Base-by-base conservation (phyloP, 1,140 invertebrate species). In the Zelostemma sp. region DNA sequence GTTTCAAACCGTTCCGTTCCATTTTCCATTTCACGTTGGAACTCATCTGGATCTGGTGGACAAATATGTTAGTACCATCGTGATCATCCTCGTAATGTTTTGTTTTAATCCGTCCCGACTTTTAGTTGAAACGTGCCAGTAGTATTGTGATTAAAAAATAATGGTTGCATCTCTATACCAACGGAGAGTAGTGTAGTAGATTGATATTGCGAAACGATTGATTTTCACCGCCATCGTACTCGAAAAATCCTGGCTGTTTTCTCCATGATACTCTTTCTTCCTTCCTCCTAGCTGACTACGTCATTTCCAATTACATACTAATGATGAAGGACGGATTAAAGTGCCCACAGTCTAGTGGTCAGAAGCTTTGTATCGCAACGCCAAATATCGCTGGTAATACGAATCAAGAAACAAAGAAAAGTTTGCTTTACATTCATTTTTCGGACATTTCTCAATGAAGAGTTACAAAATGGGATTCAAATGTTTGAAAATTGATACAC, bases 121-220 rank as follows among this genome's bases (percentile, higher is more conserved):
- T 28, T 28, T 3, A 28, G 3, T 28, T 8, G 25, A 28, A 28
- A 28, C 25, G 25, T 8, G 25, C 1, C 15, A n/a, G 25, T n/a
- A 18, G 43, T 69, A 63, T 64, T 60, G 56, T 68, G 54, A 63
- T 68, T 63, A 71, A 73, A 80, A 81, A 78, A 74, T 68, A 77
- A 73, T 73, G 68, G 51, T 64, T 43, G 53, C 56, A 64, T 55
- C 56, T 72, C 41, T 63, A n/a, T 28, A 56, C 60, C 61, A 15
- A 33, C 17, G 21, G 25, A 55, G 67, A 45, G 76, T 72, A 76
- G 72, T 74, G 77, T 74, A 74, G 65, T 70, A 74, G 74, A 80
- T 80, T 78, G 79, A 79, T 81, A 80, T 81, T 79, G 73, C 69
- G 68, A 67, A 65, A 74, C 76, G 71, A 80, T 78, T 77, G 79